Conservation (phyloP, 2,888 invertebrate species). For the Cryptocephalus primarius region DNA sequence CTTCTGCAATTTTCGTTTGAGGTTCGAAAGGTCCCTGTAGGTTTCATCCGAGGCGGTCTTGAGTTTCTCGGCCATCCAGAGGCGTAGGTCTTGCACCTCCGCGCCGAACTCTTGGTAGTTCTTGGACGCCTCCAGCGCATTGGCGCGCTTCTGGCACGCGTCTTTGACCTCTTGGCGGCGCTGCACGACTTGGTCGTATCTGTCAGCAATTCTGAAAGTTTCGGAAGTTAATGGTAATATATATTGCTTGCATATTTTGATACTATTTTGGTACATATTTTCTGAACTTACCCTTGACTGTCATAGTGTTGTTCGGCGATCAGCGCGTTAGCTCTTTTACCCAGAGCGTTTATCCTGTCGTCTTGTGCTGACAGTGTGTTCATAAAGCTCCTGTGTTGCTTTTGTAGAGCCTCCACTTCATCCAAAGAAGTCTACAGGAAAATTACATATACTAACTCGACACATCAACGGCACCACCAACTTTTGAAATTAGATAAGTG, state of each 20-base stretch:
- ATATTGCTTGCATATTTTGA: no score
- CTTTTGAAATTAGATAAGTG: not conserved
- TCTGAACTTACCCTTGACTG: slow-evolving; percentile 51
- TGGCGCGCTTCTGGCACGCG: slow-evolving; percentile 61
- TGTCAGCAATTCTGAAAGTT: slow-evolving; percentile 50
- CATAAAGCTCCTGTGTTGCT: slow-evolving; percentile 88
- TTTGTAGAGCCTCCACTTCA: slow-evolving; percentile 83
- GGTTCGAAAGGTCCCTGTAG: slow-evolving; percentile 79
- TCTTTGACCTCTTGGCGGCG: slow-evolving; percentile 66
- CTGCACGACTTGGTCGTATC: slow-evolving; percentile 62
- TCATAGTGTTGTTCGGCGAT: slow-evolving; percentile 73
- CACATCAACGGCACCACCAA: not conserved
- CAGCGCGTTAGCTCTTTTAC: slow-evolving; percentile 71
- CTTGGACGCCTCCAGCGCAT: slow-evolving; percentile 70
- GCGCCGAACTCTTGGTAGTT: slow-evolving; percentile 89
- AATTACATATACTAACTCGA: not conserved
- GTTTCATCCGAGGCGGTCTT: slow-evolving; percentile 87
- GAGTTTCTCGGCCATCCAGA: slow-evolving; percentile 88
- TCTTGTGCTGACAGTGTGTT: slow-evolving; percentile 89
- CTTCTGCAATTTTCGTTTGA: slow-evolving; percentile 86
- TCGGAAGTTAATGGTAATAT: not conserved
- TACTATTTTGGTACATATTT: no score
- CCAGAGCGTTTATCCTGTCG: slow-evolving; percentile 74
- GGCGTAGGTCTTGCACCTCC: slow-evolving; percentile 79
- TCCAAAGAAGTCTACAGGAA: slow-evolving; percentile 64